phyloP scores from a whole-genome alignment of 2,888 invertebrate species.

The Drosophila sordidapex region DNA sequence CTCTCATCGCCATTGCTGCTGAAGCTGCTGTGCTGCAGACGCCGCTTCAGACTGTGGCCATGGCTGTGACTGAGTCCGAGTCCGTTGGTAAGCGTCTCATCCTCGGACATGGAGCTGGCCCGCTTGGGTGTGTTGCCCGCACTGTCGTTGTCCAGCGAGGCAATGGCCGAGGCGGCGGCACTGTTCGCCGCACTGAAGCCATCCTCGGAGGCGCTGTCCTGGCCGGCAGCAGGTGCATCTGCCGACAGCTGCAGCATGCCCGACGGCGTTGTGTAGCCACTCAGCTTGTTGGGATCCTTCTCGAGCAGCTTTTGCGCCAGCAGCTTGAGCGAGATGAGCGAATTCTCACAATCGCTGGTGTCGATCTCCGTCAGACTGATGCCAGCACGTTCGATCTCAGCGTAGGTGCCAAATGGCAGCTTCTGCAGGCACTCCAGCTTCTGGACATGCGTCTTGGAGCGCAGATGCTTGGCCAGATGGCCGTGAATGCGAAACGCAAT shows the following conservation, averaged over 20 bases:
- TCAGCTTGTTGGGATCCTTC: constrained; percentile 92
- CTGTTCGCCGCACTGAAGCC: constrained; percentile 82
- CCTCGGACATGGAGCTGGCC: constrained; percentile 81
- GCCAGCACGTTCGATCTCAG: constrained; percentile 96
- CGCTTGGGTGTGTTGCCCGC: constrained; percentile 81
- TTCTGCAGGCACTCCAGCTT: constrained; percentile 96
- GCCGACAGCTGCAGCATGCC: constrained; percentile 73
- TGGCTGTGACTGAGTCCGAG: constrained; percentile 56
- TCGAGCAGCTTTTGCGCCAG: constrained; percentile 92
- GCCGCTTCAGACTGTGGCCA: constrained; percentile 73
- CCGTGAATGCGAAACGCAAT: constrained; percentile 98
- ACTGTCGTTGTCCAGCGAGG: constrained; percentile 81
- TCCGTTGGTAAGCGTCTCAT: constrained; percentile 69
- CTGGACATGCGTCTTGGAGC: constrained; percentile 98
- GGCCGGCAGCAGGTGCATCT: constrained; percentile 69
- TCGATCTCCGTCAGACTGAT: constrained; percentile 97
- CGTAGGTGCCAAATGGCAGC: constrained; percentile 96
- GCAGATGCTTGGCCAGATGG: constrained; percentile 97
- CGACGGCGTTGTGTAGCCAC: constrained; percentile 84
- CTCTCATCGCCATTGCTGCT: constrained; percentile 82
- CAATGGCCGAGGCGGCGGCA: constrained; percentile 81
- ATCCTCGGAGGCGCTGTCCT: constrained; percentile 84
- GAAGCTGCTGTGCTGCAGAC: constrained; percentile 74
- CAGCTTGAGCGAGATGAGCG: constrained; percentile 93
- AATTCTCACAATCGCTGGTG: constrained; percentile 98